Conservation (phyloP, 1,140 invertebrate genomes). For the Euura saliciscinereae region DNA sequence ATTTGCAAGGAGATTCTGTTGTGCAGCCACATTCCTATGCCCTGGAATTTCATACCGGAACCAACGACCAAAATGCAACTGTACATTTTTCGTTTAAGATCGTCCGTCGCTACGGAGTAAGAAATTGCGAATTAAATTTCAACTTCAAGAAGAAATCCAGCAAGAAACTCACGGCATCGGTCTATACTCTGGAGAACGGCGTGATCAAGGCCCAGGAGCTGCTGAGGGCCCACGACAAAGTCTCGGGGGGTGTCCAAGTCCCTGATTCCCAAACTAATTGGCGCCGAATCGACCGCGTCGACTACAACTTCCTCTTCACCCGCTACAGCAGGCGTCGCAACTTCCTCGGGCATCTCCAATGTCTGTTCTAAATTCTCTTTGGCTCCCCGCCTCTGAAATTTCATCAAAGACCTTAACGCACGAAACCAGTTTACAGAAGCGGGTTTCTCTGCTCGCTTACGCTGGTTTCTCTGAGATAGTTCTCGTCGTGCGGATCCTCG, state of each 20-base stretch:
- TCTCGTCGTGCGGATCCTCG: slow-evolving; percentile 93
- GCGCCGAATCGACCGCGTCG: slow-evolving; percentile 72
- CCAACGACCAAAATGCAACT: slow-evolving; percentile 91
- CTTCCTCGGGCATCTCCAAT: slow-evolving; percentile 55
- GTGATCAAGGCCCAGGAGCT: slow-evolving; percentile 86
- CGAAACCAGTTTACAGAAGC: not conserved
- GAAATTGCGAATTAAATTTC: slow-evolving; percentile 4
- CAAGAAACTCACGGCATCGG: slow-evolving; percentile 71
- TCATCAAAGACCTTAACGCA: slow-evolving; percentile 44
- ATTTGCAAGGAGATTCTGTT: slow-evolving; percentile 85
- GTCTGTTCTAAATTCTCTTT: slow-evolving; percentile 68
- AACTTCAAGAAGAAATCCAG: slow-evolving; percentile 1
- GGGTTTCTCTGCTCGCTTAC: slow-evolving; percentile 55
- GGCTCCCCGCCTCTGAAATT: slow-evolving; percentile 62
- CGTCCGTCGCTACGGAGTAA: slow-evolving; percentile 69
- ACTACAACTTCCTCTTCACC: slow-evolving; percentile 83
- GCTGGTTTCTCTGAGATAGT: slow-evolving; percentile 88
- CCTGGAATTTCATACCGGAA: slow-evolving; percentile 87
- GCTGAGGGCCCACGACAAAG: slow-evolving; percentile 73
- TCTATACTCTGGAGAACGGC: slow-evolving; percentile 92
- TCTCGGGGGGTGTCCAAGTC: slow-evolving; percentile 61
- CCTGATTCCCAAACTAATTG: slow-evolving; percentile 52
- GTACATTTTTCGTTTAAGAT: slow-evolving; percentile 94
- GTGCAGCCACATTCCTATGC: slow-evolving; percentile 87
- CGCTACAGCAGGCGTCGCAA: slow-evolving; percentile 40